Percentiles rank a stretch among this genome's conserved stretches.
Conservation (phyloP, 2,888 invertebrate genomes). For the Aspidiotus destructor region DNA sequence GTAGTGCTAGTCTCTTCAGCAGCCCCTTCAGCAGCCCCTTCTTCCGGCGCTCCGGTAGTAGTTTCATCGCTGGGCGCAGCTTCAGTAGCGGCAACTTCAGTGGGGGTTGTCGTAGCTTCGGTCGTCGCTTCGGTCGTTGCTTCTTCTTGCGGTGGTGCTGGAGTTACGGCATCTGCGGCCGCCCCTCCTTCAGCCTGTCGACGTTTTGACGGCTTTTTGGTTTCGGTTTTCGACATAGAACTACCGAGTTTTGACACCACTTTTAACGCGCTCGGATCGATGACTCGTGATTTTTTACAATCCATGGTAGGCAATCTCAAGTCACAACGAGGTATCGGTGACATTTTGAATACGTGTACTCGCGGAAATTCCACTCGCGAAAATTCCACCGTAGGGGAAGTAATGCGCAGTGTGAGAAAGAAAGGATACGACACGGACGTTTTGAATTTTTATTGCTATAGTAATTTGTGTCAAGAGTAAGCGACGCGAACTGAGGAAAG, state of each 20-base stretch:
- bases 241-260: too few species aligned
- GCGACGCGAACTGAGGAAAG: too few species aligned
- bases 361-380: too few species aligned
- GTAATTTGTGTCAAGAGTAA: too few species aligned
- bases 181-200: too few species aligned
- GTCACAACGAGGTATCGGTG: slow-evolving; percentile 21
- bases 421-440: too few species aligned
- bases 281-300: background rate
- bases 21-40: background rate
- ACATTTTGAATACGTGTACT: background rate
- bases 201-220: background rate
- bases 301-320: slow-evolving; percentile 12
- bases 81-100: background rate
- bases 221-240: slow-evolving; percentile 1
- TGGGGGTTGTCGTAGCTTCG: background rate
- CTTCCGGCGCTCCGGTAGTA: background rate
- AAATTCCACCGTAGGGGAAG: too few species aligned
- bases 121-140: background rate
- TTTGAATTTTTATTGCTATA: too few species aligned
- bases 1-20: background rate
- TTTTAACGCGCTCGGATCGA: too few species aligned
- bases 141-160: background rate
- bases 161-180: too few species aligned
- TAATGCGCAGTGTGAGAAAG: too few species aligned
- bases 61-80: background rate